Percentiles rank a stretch among this genome's conserved stretches.
phyloP scores from a whole-genome alignment of 2,113 vertebrate species.

The Caloenas nicobarica region DNA sequence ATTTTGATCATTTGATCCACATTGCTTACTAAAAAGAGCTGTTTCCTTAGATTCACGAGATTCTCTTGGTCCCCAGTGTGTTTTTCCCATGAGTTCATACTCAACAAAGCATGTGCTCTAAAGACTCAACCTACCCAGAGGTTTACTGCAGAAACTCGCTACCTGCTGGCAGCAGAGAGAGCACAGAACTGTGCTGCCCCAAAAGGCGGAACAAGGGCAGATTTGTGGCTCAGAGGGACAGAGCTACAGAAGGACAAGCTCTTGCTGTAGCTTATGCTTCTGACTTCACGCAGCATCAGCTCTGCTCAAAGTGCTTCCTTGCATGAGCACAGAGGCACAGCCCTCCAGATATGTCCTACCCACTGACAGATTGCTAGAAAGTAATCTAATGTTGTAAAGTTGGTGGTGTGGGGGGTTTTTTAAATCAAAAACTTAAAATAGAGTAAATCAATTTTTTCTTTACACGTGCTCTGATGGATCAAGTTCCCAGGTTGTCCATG shows the following conservation, averaged over 20 bases:
- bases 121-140: fast-evolving
- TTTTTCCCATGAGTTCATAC: neutral
- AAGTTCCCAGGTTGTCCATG: neutral
- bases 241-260: neutral
- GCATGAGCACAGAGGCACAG: neutral
- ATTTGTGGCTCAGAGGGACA: neutral
- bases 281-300: neutral
- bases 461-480: no score
- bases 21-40: neutral
- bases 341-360: neutral
- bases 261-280: neutral
- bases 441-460: neutral
- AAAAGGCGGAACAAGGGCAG: neutral
- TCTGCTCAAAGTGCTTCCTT: neutral
- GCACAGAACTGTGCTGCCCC: neutral
- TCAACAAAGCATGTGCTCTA: neutral
- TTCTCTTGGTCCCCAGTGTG: neutral
- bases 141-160: neutral
- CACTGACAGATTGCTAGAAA: neutral
- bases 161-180: neutral
- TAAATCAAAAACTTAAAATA: neutral
- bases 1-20: neutral
- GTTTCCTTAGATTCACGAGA: neutral
- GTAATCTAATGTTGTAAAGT: neutral
- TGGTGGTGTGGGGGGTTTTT: no score